Evolutionary conservation across 2,888 invertebrate species (phyloP).

Genomic region (Eupsilia transversa): DNA sequence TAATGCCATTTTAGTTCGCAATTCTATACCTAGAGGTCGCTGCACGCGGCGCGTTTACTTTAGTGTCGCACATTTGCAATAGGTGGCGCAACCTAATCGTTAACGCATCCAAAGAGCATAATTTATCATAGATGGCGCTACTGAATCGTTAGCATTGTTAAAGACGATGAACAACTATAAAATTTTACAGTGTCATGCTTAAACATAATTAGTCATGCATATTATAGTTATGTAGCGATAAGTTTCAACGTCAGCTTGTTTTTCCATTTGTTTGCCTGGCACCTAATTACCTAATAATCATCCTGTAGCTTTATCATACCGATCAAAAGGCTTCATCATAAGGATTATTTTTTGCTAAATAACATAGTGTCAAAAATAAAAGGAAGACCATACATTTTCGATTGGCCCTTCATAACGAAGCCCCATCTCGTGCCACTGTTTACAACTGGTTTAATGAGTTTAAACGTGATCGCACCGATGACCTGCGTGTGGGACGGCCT

Average conservation of each 20-base stretch:
- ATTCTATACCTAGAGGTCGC: constrained; percentile 32
- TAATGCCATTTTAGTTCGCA: neutral
- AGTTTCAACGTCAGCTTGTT: constrained; percentile 40
- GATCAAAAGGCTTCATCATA: no score
- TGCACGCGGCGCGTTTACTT: neutral
- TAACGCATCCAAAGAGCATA: neutral
- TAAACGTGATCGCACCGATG: no score
- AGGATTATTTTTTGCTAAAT: no score
- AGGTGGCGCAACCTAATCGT: constrained; percentile 31
- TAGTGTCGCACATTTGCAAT: neutral
- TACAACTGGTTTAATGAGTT: no score
- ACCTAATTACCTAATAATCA: constrained; percentile 22
- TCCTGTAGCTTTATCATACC: no score
- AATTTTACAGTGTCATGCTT: constrained; percentile 34
- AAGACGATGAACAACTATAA: constrained; percentile 5
- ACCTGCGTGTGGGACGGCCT: no score
- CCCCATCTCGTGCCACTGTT: no score
- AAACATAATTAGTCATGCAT: constrained; percentile 42
- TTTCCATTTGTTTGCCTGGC: constrained; percentile 14
- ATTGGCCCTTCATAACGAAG: no score
- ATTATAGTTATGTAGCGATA: constrained; percentile 36
- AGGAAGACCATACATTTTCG: no score
- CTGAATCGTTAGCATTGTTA: neutral
- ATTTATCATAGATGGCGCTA: constrained; percentile 31
- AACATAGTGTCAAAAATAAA: no score